Evolutionary conservation across 2,113 vertebrate genomes (phyloP).

Genomic region (Xiphophorus maculatus): DNA sequence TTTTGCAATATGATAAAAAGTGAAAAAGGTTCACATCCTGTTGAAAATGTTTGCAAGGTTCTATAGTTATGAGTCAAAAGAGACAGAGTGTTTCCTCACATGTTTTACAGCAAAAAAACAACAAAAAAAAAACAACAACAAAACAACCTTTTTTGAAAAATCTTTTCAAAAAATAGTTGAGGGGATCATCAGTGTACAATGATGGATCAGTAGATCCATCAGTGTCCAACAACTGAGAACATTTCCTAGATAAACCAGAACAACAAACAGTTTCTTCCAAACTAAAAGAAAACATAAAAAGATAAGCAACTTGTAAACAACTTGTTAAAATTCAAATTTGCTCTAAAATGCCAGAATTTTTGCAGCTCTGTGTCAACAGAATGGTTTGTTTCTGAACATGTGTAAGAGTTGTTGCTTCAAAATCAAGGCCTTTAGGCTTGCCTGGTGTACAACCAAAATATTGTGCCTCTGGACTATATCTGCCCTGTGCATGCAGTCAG

Average conservation of each 20-base stretch:
- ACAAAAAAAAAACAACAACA: too few relatives aligned
- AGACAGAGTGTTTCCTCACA: too few relatives aligned
- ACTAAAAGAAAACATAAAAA: background rate
- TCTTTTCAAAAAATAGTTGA: background rate
- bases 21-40: background rate
- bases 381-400: too few relatives aligned
- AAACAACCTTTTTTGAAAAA: background rate
- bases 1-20: background rate
- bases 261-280: background rate
- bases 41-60: background rate
- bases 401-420: background rate
- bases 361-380: too few relatives aligned
- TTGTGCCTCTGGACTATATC: background rate
- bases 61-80: too few relatives aligned
- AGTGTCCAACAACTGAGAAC: background rate
- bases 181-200: too few relatives aligned
- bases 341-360: too few relatives aligned
- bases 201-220: too few relatives aligned
- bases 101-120: too few relatives aligned
- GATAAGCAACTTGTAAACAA: background rate
- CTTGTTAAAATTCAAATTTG: too few relatives aligned
- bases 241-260: background rate
- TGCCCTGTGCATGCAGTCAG: background rate
- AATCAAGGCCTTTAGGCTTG: slow-evolving; percentile 4
- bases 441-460: background rate